These are phyloP conservation scores for Sarcophaga subvicina DNA, from an alignment of 2,888 invertebrate species.

Conservation along the genomic window DNA sequence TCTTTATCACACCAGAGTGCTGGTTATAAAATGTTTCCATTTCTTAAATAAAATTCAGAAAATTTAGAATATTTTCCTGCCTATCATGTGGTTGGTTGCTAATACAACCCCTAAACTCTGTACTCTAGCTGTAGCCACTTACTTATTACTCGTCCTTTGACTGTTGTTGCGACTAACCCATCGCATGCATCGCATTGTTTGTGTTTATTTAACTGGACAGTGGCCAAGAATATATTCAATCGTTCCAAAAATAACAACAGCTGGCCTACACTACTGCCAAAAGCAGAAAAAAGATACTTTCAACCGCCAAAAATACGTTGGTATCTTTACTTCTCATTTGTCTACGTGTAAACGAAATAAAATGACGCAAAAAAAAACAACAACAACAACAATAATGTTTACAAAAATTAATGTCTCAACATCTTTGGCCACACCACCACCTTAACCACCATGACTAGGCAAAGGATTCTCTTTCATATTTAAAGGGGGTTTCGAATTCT, in stretches of 20 bases:
- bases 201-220: conserved; percentile 58
- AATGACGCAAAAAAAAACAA: conserved; percentile 52
- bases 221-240: conserved; percentile 23
- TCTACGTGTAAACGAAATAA: conserved; percentile 19
- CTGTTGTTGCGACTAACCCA: too few species aligned
- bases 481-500: conserved; percentile 5
- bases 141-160: background rate
- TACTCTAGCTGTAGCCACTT: background rate
- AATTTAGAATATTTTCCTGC: too few species aligned
- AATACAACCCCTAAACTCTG: conserved; percentile 48
- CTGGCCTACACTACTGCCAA: conserved; percentile 20
- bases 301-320: conserved; percentile 59
- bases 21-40: too few species aligned
- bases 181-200: background rate
- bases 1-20: too few species aligned
- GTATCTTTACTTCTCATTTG: background rate
- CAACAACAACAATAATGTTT: background rate
- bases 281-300: conserved; percentile 49
- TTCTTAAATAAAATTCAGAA: too few species aligned
- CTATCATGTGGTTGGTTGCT: conserved; percentile 32
- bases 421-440: conserved; percentile 22
- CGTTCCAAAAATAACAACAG: conserved; percentile 33
- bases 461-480: conserved; percentile 37
- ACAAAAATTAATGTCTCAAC: conserved; percentile 1
- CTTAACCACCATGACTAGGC: conserved; percentile 55